These are phyloP conservation scores for Orthosia cruda DNA, from an alignment of 2,888 invertebrate species.

Conservation along the genomic window DNA sequence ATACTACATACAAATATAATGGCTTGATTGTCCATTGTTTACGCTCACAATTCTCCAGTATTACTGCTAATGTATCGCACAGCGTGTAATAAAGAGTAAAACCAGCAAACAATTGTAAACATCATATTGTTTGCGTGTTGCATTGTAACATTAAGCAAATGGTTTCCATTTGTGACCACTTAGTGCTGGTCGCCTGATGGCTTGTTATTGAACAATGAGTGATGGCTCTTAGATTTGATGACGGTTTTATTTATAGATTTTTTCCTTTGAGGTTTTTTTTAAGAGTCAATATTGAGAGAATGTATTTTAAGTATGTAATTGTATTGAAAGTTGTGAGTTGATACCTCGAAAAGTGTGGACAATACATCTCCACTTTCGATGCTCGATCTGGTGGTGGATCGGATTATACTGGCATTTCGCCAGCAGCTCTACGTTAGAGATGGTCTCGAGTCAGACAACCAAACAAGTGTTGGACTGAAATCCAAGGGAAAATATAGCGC, in stretches of 20 bases:
- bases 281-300: too few species aligned
- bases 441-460: too few species aligned
- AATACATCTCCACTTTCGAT: too few species aligned
- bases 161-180: slow-evolving; percentile 45
- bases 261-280: too few species aligned
- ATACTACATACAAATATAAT: neutral
- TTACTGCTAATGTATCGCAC: neutral
- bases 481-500: too few species aligned
- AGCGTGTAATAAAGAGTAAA: slow-evolving; percentile 17
- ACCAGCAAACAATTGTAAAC: slow-evolving; percentile 35
- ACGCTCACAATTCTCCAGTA: neutral
- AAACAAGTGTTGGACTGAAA: too few species aligned
- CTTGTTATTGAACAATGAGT: slow-evolving; percentile 37
- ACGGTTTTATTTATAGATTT: neutral
- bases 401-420: too few species aligned
- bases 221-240: slow-evolving; percentile 10
- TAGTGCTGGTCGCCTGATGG: slow-evolving; percentile 26
- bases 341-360: too few species aligned
- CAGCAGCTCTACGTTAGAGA: too few species aligned
- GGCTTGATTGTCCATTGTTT: slow-evolving; percentile 2
- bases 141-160: slow-evolving; percentile 38
- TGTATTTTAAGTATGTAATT: too few species aligned
- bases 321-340: too few species aligned
- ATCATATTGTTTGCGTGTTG: slow-evolving; percentile 31
- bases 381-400: too few species aligned